Conservation (phyloP, 2,113 vertebrate genomes). For the Daboia siamensis region DNA sequence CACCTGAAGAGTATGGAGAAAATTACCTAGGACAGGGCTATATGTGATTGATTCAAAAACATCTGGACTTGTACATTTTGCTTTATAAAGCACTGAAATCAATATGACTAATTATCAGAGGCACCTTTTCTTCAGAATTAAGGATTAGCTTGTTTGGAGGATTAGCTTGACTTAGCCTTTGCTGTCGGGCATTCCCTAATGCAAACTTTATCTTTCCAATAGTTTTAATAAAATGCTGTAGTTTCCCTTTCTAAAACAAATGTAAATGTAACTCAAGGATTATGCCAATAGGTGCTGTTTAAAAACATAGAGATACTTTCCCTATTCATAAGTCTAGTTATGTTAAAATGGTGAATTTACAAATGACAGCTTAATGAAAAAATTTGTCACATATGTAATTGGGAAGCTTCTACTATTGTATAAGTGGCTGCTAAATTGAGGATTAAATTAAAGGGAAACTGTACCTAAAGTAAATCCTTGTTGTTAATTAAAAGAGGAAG, state of each 20-base stretch:
- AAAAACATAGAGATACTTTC: background rate
- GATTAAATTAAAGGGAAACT: constrained; percentile 2
- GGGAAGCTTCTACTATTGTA: constrained; percentile 1
- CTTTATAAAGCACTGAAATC: background rate
- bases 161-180: background rate
- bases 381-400: background rate
- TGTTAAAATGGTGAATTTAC: constrained; percentile 4
- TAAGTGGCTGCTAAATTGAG: constrained; percentile 13
- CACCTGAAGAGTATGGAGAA: background rate
- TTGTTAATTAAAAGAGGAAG: background rate
- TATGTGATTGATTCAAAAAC: background rate
- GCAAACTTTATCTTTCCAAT: background rate
- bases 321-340: background rate
- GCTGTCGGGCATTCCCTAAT: background rate
- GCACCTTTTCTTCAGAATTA: background rate
- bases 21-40: background rate
- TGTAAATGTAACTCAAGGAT: background rate
- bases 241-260: background rate
- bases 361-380: background rate
- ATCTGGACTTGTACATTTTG: background rate
- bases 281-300: background rate
- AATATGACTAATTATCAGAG: background rate
- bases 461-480: background rate
- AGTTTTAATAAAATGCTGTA: background rate
- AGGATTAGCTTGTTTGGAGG: background rate